These are phyloP conservation scores for Plecotus auritus DNA, from an alignment of 2,113 vertebrate genomes.

Conservation along the genomic window DNA sequence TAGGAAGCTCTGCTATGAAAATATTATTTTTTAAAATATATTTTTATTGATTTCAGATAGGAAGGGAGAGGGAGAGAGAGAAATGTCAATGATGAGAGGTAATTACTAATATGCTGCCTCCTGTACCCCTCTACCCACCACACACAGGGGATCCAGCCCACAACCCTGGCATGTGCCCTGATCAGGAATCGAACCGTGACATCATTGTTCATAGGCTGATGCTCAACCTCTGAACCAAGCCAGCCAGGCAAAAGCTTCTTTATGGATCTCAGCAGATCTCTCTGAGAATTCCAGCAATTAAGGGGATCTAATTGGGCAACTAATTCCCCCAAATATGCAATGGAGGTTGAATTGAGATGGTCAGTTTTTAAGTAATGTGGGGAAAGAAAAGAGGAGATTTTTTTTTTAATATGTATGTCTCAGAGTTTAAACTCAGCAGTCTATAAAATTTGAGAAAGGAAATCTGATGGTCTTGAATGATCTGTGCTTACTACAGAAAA, in stretches of 20 bases:
- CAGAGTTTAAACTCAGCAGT: neutral
- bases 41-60: too few species aligned
- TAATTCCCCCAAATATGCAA: neutral
- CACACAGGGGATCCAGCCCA: too few species aligned
- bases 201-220: too few species aligned
- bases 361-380: neutral
- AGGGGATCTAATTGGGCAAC: neutral
- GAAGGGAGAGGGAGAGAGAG: too few species aligned
- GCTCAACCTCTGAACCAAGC: too few species aligned
- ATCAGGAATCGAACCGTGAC: too few species aligned
- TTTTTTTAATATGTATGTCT: neutral
- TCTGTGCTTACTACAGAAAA: neutral
- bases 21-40: too few species aligned
- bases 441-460: neutral
- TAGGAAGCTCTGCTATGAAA: neutral
- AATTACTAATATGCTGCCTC: too few species aligned
- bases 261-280: neutral
- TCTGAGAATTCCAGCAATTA: neutral
- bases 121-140: too few species aligned
- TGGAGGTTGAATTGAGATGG: neutral
- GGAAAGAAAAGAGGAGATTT: neutral
- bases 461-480: neutral
- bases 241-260: neutral
- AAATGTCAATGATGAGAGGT: too few species aligned
- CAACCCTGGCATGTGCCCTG: too few species aligned